These are phyloP conservation scores for Halictus rubicundus DNA, from an alignment of 1,140 invertebrate genomes.

Conservation along the genomic window DNA sequence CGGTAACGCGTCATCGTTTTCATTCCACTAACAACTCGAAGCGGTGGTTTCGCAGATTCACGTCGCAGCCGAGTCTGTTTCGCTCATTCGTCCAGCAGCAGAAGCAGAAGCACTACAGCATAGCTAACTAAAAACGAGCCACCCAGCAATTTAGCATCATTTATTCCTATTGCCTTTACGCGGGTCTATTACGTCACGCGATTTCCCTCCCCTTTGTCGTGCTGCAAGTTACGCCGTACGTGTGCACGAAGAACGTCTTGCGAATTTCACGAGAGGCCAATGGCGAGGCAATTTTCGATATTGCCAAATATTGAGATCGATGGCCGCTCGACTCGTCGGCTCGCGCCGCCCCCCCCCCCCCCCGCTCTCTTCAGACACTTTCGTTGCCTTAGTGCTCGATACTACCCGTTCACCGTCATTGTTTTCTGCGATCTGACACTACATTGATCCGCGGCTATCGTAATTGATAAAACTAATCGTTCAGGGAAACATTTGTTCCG, in stretches of 20 bases:
- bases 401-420: not conserved
- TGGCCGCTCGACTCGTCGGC: not conserved
- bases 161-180: slow-evolving; percentile 70
- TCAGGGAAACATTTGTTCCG: slow-evolving; percentile 8
- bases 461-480: slow-evolving; percentile 10
- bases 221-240: not conserved
- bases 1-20: not conserved
- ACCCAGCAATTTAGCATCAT: slow-evolving; percentile 67
- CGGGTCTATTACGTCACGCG: slow-evolving; percentile 63
- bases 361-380: no score
- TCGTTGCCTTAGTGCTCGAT: not conserved
- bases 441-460: not conserved
- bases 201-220: slow-evolving; percentile 53
- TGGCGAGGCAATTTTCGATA: slow-evolving; percentile 20
- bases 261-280: slow-evolving; percentile 19
- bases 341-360: not conserved
- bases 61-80: not conserved
- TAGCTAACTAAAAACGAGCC: slow-evolving; percentile 51
- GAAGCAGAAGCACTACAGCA: not conserved
- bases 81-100: not conserved
- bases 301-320: slow-evolving; percentile 25
- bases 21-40: not conserved
- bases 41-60: slow-evolving; percentile 3
- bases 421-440: not conserved
- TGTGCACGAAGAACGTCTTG: not conserved